Evolutionary conservation across 2,113 vertebrate species (phyloP).

Genomic region (Sapayoa aenigma): DNA sequence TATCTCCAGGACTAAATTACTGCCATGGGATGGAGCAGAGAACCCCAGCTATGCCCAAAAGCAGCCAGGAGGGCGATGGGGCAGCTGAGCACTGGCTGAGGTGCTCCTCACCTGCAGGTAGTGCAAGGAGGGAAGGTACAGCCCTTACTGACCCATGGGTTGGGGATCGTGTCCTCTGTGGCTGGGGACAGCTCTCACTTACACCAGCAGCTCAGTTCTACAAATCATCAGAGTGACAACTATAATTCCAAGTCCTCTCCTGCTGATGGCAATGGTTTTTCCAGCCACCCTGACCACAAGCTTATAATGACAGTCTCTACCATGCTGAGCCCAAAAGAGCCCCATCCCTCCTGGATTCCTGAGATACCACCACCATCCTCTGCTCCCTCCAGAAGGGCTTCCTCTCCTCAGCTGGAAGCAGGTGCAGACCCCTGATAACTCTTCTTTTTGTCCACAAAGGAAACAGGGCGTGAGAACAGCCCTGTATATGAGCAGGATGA

Average conservation of each 20-base stretch:
- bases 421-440: slow-evolving; percentile 32
- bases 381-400: neutral
- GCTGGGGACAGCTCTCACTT: neutral
- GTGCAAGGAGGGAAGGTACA: neutral
- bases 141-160: neutral
- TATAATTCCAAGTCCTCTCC: neutral
- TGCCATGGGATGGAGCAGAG: neutral
- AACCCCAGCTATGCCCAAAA: neutral
- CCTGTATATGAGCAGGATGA: neutral
- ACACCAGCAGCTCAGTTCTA: neutral
- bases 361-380: neutral
- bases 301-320: neutral
- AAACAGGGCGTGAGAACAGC: slow-evolving; percentile 1
- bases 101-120: neutral
- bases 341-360: neutral
- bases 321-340: neutral
- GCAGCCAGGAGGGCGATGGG: neutral
- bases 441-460: slow-evolving; percentile 41
- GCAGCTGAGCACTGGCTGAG: accelerated
- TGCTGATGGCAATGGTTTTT: neutral
- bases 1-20: neutral
- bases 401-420: slow-evolving; percentile 47
- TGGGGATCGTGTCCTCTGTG: neutral
- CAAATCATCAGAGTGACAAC: neutral
- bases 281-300: neutral